Evolutionary conservation across 2,888 invertebrate genomes (phyloP).

Genomic region (Amblyjoppa proteus): DNA sequence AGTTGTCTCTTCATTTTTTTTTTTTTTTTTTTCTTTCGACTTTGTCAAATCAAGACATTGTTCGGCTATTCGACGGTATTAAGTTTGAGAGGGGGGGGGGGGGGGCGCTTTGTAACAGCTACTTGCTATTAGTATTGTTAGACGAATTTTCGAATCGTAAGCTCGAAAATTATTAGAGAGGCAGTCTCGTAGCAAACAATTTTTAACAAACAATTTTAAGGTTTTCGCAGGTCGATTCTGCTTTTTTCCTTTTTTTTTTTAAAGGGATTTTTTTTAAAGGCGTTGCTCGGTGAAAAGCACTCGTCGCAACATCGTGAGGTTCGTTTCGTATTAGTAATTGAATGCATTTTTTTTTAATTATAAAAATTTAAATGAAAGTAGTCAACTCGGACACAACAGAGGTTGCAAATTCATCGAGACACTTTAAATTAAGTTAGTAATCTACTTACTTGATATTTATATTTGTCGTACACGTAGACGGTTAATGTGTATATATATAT

Average conservation of each 20-base stretch:
- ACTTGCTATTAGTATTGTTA: conserved; percentile 82
- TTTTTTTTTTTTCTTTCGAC: conserved; percentile 44
- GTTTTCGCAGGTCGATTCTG: too few relatives aligned
- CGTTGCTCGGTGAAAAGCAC: not conserved
- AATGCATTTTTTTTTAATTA: conserved; percentile 14
- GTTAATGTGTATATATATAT: not conserved
- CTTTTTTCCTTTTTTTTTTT: conserved; percentile 29
- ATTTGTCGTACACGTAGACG: conserved; percentile 31
- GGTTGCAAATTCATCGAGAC: conserved; percentile 32
- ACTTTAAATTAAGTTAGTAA: conserved; percentile 33
- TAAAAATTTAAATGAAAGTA: not conserved
- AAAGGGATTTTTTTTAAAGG: conserved; percentile 11
- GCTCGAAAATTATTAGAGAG: conserved; percentile 30
- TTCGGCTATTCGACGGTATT: conserved; percentile 55
- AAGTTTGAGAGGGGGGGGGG: conserved; percentile 70
- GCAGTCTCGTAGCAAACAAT: not conserved
- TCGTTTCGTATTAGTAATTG: conserved; percentile 25
- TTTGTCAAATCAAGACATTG: conserved; percentile 68
- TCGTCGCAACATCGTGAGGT: conserved; percentile 24
- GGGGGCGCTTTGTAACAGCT: conserved; percentile 76
- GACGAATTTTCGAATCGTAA: conserved; percentile 77
- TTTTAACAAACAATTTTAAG: not conserved
- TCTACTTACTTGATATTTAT: conserved; percentile 63
- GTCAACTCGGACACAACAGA: conserved; percentile 40
- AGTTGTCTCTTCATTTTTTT: conserved; percentile 69